Percentiles rank a stretch among this genome's conserved stretches.
Conservation (phyloP, 2,888 invertebrate genomes). For the Agapostemon virescens region DNA sequence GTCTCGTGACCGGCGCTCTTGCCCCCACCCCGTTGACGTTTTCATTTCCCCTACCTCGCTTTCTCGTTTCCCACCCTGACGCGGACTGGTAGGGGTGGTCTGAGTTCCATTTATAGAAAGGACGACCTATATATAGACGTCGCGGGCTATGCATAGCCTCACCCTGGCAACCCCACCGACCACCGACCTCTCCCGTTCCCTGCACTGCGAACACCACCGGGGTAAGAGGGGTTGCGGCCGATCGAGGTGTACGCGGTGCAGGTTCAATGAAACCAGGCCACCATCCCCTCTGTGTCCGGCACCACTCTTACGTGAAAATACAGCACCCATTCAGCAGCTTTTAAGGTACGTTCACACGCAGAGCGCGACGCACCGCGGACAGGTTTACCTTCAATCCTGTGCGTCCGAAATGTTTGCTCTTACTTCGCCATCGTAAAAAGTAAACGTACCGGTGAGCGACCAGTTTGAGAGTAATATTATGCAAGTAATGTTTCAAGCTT, state of each 20-base stretch:
- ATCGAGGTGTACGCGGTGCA: conserved; percentile 66
- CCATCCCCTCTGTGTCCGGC: conserved; percentile 60
- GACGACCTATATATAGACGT: conserved; percentile 78
- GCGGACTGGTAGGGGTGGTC: conserved; percentile 54
- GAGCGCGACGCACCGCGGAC: not conserved
- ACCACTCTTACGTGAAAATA: conserved; percentile 70
- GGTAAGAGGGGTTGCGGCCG: conserved; percentile 52
- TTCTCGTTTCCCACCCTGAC: conserved; percentile 19
- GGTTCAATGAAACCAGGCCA: conserved; percentile 79
- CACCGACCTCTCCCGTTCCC: conserved; percentile 58
- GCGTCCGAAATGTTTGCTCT: not conserved
- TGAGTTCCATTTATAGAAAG: conserved; percentile 79
- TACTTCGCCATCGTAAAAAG: not conserved
- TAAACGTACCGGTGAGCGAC: not conserved
- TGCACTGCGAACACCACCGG: conserved; percentile 59
- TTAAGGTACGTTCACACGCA: conserved; percentile 65
- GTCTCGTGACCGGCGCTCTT: not conserved
- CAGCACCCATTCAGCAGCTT: conserved; percentile 68
- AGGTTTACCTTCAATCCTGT: not conserved
- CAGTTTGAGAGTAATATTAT: not conserved
- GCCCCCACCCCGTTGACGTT: conserved; percentile 20
- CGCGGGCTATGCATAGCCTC: conserved; percentile 78
- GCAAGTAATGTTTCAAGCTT: too few species aligned
- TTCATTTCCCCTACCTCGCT: conserved; percentile 24
- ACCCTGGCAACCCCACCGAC: conserved; percentile 63